Evolutionary conservation across 2,113 vertebrate genomes (phyloP).

Genomic region (Oreocharis arfaki): DNA sequence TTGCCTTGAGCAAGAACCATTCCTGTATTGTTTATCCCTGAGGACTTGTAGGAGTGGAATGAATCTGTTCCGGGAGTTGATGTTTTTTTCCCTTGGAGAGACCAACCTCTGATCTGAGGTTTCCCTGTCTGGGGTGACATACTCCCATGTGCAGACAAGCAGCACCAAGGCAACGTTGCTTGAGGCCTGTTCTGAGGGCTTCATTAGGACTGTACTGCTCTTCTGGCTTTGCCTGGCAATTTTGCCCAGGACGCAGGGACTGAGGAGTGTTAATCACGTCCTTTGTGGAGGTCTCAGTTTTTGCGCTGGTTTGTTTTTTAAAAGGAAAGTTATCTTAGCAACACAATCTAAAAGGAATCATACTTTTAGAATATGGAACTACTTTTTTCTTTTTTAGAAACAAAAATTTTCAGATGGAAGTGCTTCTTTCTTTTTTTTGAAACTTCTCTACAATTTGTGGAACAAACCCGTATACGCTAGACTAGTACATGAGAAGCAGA

Average conservation of each 20-base stretch:
- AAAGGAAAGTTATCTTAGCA: not conserved
- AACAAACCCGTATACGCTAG: not conserved
- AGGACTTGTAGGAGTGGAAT: conserved; percentile 41
- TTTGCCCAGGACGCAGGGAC: not conserved
- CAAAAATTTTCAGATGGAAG: not conserved
- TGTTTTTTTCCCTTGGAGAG: conserved; percentile 20
- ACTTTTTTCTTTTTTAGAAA: not conserved
- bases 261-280: not conserved
- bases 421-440: not conserved
- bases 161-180: conserved; percentile 20
- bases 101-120: conserved; percentile 34
- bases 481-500: not conserved
- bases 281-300: not conserved
- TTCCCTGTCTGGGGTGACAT: conserved; percentile 21
- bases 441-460: not conserved
- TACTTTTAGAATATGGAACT: not conserved
- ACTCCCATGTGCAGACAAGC: not conserved
- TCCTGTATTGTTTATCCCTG: conserved; percentile 29
- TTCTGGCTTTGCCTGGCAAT: not conserved
- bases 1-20: conserved; percentile 55
- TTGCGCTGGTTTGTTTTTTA: not conserved
- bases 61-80: conserved; percentile 24
- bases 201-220: not conserved
- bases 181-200: not conserved
- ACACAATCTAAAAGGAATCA: not conserved